A percentile compares a stretch with the other conserved stretches of the same genome.
Evolutionary conservation across 2,113 vertebrate genomes (phyloP).

Genomic region (Todiramphus saurophagus): DNA sequence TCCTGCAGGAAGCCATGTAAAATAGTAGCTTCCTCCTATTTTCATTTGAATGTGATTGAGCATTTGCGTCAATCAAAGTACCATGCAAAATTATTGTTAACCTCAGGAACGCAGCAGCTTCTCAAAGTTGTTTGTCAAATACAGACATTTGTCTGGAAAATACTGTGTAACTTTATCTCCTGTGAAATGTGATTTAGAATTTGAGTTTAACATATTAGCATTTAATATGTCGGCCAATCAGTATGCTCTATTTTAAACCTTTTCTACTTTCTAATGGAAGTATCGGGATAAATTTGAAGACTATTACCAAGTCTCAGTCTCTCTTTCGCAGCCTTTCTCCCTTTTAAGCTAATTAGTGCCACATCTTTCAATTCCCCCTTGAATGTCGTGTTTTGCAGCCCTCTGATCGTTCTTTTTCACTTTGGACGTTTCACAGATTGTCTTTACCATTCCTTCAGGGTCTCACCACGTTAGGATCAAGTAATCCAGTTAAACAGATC

Average conservation of each 20-base stretch:
- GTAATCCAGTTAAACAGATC: background rate
- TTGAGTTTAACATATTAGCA: background rate
- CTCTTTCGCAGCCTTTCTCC: background rate
- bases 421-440: background rate
- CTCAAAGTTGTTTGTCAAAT: background rate
- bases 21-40: slow-evolving; percentile 60
- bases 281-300: background rate
- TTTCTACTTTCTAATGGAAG: background rate
- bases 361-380: background rate
- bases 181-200: background rate
- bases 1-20: slow-evolving; percentile 57
- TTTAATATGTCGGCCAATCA: background rate
- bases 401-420: background rate
- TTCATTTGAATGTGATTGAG: slow-evolving; percentile 37
- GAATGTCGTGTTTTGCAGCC: background rate
- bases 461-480: background rate
- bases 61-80: slow-evolving; percentile 42
- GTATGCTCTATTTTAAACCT: background rate
- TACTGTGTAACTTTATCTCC: background rate
- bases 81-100: background rate
- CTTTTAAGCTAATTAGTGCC: background rate
- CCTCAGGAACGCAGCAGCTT: background rate
- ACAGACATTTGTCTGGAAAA: background rate
- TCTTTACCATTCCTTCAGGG: background rate
- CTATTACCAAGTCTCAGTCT: background rate